A percentile compares a stretch with the other conserved stretches of the same genome.
phyloP scores from a whole-genome alignment of 2,113 vertebrate genomes.

The Apus apus region DNA sequence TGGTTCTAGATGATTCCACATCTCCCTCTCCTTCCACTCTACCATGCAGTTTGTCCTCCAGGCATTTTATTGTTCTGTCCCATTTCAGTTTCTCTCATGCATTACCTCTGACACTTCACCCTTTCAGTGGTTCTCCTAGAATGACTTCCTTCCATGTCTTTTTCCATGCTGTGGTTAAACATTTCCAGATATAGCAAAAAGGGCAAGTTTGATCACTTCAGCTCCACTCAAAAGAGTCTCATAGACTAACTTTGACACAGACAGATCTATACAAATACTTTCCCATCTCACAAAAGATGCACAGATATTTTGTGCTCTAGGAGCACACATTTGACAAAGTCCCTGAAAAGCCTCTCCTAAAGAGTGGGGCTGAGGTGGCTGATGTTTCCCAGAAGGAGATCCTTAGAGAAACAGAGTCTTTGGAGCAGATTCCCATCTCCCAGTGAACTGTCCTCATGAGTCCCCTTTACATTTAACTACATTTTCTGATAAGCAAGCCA shows the following conservation, averaged over 20 bases:
- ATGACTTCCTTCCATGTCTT: background rate
- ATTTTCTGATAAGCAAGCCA: background rate
- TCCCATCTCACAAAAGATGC: background rate
- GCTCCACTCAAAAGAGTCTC: background rate
- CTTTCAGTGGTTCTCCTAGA: background rate
- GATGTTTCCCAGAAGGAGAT: background rate
- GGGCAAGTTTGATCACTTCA: background rate
- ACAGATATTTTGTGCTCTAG: background rate
- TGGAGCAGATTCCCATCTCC: background rate
- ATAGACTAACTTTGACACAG: background rate
- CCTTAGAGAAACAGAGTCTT: background rate
- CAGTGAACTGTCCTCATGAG: background rate
- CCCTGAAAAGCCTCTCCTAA: background rate
- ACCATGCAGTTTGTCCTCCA: background rate
- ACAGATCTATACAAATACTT: background rate
- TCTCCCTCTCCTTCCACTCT: background rate
- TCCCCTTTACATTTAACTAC: background rate
- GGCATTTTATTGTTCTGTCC: background rate
- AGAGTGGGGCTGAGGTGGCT: background rate
- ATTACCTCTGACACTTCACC: background rate
- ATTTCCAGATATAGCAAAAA: background rate
- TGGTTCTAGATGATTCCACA: background rate
- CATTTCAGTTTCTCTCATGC: background rate
- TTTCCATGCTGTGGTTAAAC: background rate
- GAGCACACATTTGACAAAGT: background rate